phyloP scores from a whole-genome alignment of 2,113 vertebrate species.

The Chauna torquata region DNA sequence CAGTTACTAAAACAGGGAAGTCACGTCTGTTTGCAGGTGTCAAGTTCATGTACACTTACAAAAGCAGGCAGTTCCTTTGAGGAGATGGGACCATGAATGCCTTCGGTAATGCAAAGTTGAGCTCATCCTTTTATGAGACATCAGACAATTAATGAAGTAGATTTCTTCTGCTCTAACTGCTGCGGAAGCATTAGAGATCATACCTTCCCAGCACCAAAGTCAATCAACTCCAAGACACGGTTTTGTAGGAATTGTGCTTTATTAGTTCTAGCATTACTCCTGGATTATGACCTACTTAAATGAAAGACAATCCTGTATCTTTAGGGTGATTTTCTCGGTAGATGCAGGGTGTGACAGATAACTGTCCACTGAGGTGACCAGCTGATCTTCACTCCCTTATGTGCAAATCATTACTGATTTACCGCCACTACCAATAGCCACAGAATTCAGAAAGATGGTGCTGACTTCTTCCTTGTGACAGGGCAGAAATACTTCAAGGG shows the following conservation, averaged over 20 bases:
- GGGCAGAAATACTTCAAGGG: neutral
- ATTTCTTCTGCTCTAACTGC: neutral
- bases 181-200: neutral
- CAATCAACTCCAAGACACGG: neutral
- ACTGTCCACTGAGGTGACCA: neutral
- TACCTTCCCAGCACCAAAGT: neutral
- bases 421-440: neutral
- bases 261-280: neutral
- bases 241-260: neutral
- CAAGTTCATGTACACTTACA: neutral
- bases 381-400: neutral
- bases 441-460: neutral
- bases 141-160: neutral
- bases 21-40: neutral
- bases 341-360: neutral
- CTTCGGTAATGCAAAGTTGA: neutral
- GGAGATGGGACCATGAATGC: neutral
- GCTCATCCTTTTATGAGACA: neutral
- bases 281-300: neutral
- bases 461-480: neutral
- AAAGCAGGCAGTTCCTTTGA: neutral
- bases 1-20: neutral
- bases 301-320: neutral
- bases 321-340: neutral
- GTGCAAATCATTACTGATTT: neutral